These are phyloP conservation scores for Noturus placidus DNA, from an alignment of 2,113 vertebrate species.

Conservation along the genomic window DNA sequence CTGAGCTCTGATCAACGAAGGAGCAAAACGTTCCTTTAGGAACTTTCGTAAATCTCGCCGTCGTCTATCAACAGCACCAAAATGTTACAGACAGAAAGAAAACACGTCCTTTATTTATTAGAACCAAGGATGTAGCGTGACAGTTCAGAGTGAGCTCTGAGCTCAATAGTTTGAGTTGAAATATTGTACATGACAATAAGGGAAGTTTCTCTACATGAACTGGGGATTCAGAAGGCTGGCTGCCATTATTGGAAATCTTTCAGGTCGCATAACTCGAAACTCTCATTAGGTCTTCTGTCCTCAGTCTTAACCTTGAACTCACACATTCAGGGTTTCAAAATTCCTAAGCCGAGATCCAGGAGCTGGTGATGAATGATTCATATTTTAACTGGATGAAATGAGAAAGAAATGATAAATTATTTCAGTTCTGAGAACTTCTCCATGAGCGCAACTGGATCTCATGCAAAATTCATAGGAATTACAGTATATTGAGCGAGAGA, in stretches of 20 bases:
- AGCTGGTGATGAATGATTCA: background rate
- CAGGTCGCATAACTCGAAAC: background rate
- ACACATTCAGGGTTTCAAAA: background rate
- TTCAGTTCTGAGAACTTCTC: background rate
- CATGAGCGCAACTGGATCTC: background rate
- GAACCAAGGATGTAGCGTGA: background rate
- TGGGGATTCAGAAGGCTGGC: background rate
- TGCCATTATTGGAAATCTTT: background rate
- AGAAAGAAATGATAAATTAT: constrained; percentile 8
- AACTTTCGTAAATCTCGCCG: constrained; percentile 62
- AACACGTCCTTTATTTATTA: background rate
- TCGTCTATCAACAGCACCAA: constrained; percentile 53
- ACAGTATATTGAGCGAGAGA: background rate
- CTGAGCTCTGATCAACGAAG: constrained; percentile 41
- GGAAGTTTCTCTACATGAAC: background rate
- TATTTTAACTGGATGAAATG: background rate
- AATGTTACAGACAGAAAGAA: constrained; percentile 47
- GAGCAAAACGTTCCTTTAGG: constrained; percentile 51
- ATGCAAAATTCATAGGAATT: constrained; percentile 6
- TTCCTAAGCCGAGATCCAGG: background rate
- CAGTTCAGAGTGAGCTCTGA: background rate
- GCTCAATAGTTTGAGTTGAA: constrained; percentile 15
- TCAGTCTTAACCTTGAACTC: background rate
- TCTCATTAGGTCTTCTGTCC: background rate
- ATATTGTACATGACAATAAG: background rate